Evolutionary conservation across 2,797 vertebrate species (phyloP), one percentile per base, ranked within the genome.

Genomic region (Cryptoprocta ferox): DNA sequence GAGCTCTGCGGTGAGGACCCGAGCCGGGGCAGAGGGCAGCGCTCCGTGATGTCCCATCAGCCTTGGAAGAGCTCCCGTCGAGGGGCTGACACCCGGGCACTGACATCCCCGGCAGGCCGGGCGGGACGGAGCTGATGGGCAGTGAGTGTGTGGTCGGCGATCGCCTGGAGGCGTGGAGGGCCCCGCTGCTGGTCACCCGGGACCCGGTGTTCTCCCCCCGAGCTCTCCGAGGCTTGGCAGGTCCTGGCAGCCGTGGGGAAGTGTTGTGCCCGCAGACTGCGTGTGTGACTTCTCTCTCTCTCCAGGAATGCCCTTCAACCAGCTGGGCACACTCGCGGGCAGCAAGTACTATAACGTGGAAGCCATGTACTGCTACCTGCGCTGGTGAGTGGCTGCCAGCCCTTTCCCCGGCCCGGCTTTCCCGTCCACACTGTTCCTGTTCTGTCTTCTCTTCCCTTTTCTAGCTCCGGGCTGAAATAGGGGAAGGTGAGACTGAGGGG

Each of bases 291-390:
- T 56, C 35, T 97, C 66, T 94, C 91, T 94, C 82, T 0, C 89
- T 56, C 2, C 98, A 99, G 99, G 99, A 97, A 99, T 99, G 99
- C 99, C 99, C 83, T 99, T 99, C 97, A 99, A 99, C 98, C 99
- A 99, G 94, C 98, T 99, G 94, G 99, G 99, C 76, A 99, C 99
- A 0, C 97, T 99, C 97, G 99, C 99, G 18, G 99, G 99, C 92
- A 99, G 99, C 98, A 99, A 99, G 89, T 99, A 99, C 98, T 99
- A 99, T 98, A 99, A 99, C 0, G 99, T 99, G 83, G 99, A 99
- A 98, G 99, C 99, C 1, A 99, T 99, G 9, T 99, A 99, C 94
- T 99, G 99, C 98, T 99, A 99, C 98, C 98, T 99, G 91, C 99
- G 99, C 98, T 99, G 99, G 99, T 99, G 97, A 99, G 99, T 97